These are phyloP conservation scores for Brenthis ino DNA, from an alignment of 2,888 invertebrate species.

Conservation along the genomic window DNA sequence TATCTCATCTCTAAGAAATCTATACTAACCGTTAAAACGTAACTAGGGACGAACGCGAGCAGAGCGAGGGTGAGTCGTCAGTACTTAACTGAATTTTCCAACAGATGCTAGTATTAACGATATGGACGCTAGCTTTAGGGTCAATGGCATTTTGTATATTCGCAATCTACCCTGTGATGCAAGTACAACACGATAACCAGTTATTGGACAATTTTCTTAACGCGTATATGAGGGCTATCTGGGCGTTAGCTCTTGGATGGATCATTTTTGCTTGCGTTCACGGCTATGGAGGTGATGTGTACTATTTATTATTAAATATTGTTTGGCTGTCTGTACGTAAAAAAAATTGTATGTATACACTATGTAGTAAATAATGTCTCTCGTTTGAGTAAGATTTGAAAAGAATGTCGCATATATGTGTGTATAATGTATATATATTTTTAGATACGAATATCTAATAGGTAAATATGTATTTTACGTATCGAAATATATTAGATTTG, in stretches of 20 bases:
- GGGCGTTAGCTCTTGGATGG: constrained; percentile 75
- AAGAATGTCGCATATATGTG: too few relatives aligned
- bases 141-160: constrained; percentile 38
- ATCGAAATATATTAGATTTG: too few relatives aligned
- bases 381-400: too few relatives aligned
- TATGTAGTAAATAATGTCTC: too few relatives aligned
- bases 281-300: constrained; percentile 65
- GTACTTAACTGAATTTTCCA: too few relatives aligned
- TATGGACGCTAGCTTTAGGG: constrained; percentile 29
- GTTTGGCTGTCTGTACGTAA: not conserved
- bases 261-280: constrained; percentile 70
- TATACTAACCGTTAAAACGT: too few relatives aligned
- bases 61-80: too few relatives aligned
- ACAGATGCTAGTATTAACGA: constrained; percentile 23
- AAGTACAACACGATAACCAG: constrained; percentile 56
- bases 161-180: constrained; percentile 40
- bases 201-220: constrained; percentile 58
- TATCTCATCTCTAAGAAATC: too few relatives aligned
- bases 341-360: not conserved
- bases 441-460: too few relatives aligned
- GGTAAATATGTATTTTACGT: too few relatives aligned
- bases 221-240: constrained; percentile 65
- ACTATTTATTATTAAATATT: not conserved
- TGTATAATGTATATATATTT: too few relatives aligned
- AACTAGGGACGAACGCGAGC: too few relatives aligned